Base-by-base conservation (phyloP, 1,140 invertebrate genomes). In the Atopsyche davidsoni region DNA sequence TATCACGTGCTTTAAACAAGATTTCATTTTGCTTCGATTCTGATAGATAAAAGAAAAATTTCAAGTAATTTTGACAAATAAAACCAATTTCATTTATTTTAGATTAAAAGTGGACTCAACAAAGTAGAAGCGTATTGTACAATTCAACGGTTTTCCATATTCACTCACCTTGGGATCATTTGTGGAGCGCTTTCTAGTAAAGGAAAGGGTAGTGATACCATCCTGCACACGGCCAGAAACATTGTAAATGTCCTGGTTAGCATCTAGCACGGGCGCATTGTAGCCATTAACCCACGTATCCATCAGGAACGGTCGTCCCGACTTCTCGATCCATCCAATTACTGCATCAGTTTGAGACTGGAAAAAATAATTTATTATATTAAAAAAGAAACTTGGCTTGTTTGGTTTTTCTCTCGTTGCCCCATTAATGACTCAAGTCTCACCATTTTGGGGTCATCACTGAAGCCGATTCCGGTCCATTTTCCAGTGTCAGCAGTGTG, bases 381-480 rank as follows among this genome's bases (percentile, higher is more conserved):
- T 11, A 48, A 44, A 32, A 13, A 48, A 52, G 10, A n/a, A 25
- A 41, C 13, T 11, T 13, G 16, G 9, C 13, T n/a, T n/a, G n/a
- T n/a, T n/a, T n/a, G n/a, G n/a, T n/a, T n/a, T n/a, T n/a, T n/a
- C n/a, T n/a, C n/a, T n/a, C n/a, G n/a, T n/a, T n/a, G n/a, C n/a
- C n/a, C n/a, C n/a, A n/a, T n/a, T n/a, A n/a, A n/a, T n/a, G n/a
- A n/a, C n/a, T n/a, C n/a, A n/a, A n/a, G n/a, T n/a, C 62, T 75
- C 65, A 87, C 85, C 92, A 95, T 95, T 64, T 80, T 83, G 49
- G 82, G 81, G 61, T 92, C 83, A 45, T 89, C 76, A 21, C 89
- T 92, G 68, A 97, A 95, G 10, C 86, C 93, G 54, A 97, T 89
- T 2, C 93, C 95, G 2, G 92, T 95, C 95, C 95, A 98, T 10